Evolutionary conservation across 1,140 invertebrate species (phyloP).

Genomic region (Meloidogyne exigua): DNA sequence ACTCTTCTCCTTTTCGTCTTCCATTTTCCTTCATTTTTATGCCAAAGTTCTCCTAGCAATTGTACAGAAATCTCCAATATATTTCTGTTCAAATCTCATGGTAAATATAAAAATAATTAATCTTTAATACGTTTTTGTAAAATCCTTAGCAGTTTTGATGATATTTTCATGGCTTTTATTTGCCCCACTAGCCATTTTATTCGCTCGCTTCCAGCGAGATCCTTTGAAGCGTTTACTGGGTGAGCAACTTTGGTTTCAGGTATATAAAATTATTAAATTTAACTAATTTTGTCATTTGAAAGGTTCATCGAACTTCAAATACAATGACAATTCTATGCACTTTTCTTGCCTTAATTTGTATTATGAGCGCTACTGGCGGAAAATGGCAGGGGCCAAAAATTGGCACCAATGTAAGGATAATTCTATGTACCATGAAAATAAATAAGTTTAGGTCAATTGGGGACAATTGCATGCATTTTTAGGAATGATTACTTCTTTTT

Average conservation of each 20-base stretch:
- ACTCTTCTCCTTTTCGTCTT: neutral
- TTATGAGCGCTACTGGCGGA: slow-evolving; percentile 1
- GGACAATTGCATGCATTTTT: neutral
- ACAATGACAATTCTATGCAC: slow-evolving; percentile 13
- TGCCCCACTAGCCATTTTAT: slow-evolving; percentile 15
- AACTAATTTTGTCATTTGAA: neutral
- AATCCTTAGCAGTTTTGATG: slow-evolving; percentile 16
- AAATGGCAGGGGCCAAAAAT: slow-evolving; percentile 11
- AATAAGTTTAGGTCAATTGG: neutral
- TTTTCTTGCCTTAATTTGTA: slow-evolving; percentile 7
- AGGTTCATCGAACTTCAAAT: slow-evolving; percentile 16
- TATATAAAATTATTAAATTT: neutral
- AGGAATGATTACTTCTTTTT: neutral
- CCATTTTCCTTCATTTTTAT: neutral
- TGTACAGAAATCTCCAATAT: neutral
- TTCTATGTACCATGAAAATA: neutral
- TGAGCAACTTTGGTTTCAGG: slow-evolving; percentile 20
- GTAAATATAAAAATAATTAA: neutral
- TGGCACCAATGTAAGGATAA: neutral
- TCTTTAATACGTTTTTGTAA: neutral
- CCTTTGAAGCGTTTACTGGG: slow-evolving; percentile 16
- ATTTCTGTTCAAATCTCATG: neutral
- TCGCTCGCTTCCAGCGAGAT: slow-evolving; percentile 4
- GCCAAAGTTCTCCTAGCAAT: neutral
- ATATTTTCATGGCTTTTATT: slow-evolving; percentile 18